Base-by-base conservation (phyloP, 2,888 invertebrate genomes). In the Prosopocoilus inquinatus region DNA sequence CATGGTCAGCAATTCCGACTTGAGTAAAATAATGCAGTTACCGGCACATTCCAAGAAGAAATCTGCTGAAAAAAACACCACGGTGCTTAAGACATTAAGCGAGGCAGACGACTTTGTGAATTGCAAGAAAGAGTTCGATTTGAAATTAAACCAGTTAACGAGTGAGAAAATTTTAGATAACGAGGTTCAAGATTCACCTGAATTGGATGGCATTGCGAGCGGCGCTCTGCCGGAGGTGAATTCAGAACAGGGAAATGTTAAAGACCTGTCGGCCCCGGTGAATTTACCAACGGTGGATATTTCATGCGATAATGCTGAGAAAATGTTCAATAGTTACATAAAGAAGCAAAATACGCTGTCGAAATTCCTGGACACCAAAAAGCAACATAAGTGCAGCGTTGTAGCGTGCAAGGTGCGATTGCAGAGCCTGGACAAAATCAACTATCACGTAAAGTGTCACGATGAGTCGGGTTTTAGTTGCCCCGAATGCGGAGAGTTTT, bases 401-500 rank as follows among this genome's bases (percentile, higher is more conserved):
- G 77, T 80, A 45, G 78, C 78, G 11, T 88, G 88, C 64, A 78
- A 81, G 60, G 78, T 84, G 7, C 74, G 79, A 41, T 78, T 89
- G 59, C 79, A 81, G 62, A 81, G 82, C 46, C 72, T 79, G 32
- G 81, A 82, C 1, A 86, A 85, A 62, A 75, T 89, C 56, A 73
- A 79, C 2, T 86, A 87, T 67, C 90, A 90, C 69, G 76, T 81
- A 36, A 81, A 80, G 65, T 88, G 87, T 66, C 89, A 89, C 67
- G 47, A 52, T 35, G 62, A 67, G 50, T 63, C 62, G 36, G 69
- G 69, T 28, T 82, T 79, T 65, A 77, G 78, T 28, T 92, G 92
- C 74, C 83, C 83, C 0, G 87, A 90, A 70, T 92, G 92, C 72
- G 76, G 79, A 0, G 78, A 78, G 56, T 68, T 74, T 9, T 83